Conservation (phyloP, 2,797 vertebrate genomes). For the Momotus momota region DNA sequence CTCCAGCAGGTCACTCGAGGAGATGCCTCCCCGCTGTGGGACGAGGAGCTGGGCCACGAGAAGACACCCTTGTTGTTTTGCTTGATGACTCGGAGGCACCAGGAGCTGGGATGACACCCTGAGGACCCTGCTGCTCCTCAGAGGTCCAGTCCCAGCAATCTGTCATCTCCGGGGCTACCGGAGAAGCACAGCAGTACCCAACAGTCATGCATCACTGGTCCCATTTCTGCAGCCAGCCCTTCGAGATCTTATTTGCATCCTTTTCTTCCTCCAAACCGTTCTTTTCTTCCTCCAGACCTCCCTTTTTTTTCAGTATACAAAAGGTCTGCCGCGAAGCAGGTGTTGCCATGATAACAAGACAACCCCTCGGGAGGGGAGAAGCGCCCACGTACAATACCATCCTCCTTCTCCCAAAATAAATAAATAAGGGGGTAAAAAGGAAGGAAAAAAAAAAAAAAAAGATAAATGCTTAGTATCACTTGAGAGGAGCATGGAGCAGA, state of each 20-base stretch:
- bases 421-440: background rate
- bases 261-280: background rate
- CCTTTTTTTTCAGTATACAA: background rate
- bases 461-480: slow-evolving; percentile 50
- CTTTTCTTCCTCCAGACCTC: background rate
- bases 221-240: background rate
- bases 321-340: slow-evolving; percentile 48
- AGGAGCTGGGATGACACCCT: background rate
- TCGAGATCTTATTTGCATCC: background rate
- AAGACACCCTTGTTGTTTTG: background rate
- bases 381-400: background rate
- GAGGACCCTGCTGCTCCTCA: background rate
- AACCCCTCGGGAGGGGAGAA: background rate
- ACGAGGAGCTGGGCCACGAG: background rate
- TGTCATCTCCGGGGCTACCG: background rate
- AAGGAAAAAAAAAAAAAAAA: fast-evolving
- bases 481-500: slow-evolving; percentile 66
- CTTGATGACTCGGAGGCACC: background rate
- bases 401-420: slow-evolving; percentile 28
- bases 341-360: slow-evolving; percentile 60
- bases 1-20: background rate
- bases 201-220: fast-evolving
- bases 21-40: background rate
- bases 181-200: background rate
- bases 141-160: background rate